Conservation (phyloP, 2,888 invertebrate genomes). For the Ganaspis brasiliensis region DNA sequence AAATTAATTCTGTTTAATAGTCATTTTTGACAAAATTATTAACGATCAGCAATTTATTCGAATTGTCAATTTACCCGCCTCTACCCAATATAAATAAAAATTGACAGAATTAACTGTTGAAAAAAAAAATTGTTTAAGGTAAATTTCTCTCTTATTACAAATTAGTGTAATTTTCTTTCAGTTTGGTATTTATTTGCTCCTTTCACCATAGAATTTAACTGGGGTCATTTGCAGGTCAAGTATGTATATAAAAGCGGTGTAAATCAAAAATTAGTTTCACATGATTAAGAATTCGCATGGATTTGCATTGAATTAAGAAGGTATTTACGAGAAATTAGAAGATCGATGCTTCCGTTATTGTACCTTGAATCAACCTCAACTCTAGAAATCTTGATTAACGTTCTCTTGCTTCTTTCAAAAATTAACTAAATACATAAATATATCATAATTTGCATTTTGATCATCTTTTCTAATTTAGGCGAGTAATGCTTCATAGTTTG, state of each 20-base stretch:
- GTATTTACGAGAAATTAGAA: conserved; percentile 22
- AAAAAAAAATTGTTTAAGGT: no score
- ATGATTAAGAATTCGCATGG: conserved; percentile 29
- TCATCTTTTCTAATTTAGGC: no score
- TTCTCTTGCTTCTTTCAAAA: neutral
- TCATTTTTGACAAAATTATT: no score
- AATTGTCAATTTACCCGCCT: no score
- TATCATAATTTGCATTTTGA: no score
- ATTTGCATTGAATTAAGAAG: conserved; percentile 28
- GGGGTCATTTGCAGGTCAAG: conserved; percentile 21
- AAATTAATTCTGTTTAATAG: no score
- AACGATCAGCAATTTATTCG: no score
- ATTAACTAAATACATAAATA: no score
- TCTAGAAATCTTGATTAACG: neutral
- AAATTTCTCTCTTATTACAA: neutral
- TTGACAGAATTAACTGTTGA: neutral
- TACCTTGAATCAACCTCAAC: neutral
- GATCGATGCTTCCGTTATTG: conserved; percentile 5
- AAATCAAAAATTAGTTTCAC: conserved; percentile 40
- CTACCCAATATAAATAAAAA: no score
- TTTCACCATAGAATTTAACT: neutral
- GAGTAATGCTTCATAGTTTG: no score
- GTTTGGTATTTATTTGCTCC: conserved; percentile 27
- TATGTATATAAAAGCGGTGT: neutral
- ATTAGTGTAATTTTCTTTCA: neutral